Evolutionary conservation across 2,113 vertebrate genomes (phyloP), one percentile per base, ranked within the genome.

Genomic region (Anser brachyrhynchus): DNA sequence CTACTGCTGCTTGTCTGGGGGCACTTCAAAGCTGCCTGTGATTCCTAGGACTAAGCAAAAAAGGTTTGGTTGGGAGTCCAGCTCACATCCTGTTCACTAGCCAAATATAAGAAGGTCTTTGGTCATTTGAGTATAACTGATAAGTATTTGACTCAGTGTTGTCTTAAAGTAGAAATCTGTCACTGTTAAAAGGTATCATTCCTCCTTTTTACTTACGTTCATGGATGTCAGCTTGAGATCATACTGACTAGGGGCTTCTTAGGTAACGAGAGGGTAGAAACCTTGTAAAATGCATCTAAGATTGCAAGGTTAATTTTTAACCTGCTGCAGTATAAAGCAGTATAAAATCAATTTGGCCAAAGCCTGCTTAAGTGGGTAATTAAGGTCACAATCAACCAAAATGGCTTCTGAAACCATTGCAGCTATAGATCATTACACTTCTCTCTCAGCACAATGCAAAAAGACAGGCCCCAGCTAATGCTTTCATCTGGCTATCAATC

Each of bases 401-500:
- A 93, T 64, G 46, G 71, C 72, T 93, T 90, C 89, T 95, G 86
- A 95, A 93, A 94, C 84, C 64, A 61, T 25, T 94, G 84, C 55
- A 69, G 80, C 89, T 93, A 89, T 94, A 93, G 81, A 94, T 94
- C 93, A 93, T 84, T 89, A 92, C 81, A 81, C 61, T 89, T 89
- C 93, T 95, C 49, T 73, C 72, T 37, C 39, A 77, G 64, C 35
- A 97, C 95, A 97, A 96, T 94, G 90, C 75, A 93, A 44, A 81
- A 94, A 91, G 94, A 94, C 86, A 92, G 67, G 84, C 81, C 35
- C 23, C 33, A 89, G 67, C 84, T 92, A 95, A 84, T 71, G 90
- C 94, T 96, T 97, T 97, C 97, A 96, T 97, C 87, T 96, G 67
- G 78, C 89, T 89, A 97, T 97, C 97, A 95, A 95, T 97, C 95